Percentiles rank a stretch among this genome's conserved stretches.
These are phyloP conservation scores for Parotocinclus haroldoi DNA, from an alignment of 2,797 vertebrate species.

Conservation along the genomic window DNA sequence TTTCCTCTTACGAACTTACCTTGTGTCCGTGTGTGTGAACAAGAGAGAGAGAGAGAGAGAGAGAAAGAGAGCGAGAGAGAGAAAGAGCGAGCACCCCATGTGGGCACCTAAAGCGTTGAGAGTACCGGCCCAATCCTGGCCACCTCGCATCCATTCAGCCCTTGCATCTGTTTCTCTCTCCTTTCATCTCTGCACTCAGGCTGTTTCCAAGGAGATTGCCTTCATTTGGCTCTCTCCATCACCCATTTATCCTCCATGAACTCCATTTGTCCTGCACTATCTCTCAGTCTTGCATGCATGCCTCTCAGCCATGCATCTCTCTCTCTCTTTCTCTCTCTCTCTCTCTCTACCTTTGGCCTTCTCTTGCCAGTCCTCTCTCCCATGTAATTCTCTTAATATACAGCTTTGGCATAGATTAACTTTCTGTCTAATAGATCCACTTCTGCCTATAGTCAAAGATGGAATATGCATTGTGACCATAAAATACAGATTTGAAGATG, in stretches of 20 bases:
- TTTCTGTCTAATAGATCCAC: no score
- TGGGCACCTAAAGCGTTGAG: neutral
- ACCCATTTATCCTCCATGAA: slow-evolving; percentile 18
- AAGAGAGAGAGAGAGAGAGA: neutral
- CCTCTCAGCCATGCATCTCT: slow-evolving; percentile 14
- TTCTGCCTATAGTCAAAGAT: no score
- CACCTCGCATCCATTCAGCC: slow-evolving; percentile 16
- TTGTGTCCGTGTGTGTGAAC: neutral
- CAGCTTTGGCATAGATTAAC: no score
- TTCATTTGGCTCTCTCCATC: slow-evolving; percentile 27
- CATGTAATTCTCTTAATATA: no score
- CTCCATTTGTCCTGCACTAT: neutral
- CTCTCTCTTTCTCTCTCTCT: slow-evolving; percentile 5
- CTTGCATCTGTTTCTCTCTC: slow-evolving; percentile 2
- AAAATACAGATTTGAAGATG: no score
- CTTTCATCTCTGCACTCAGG: slow-evolving; percentile 44
- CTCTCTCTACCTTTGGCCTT: slow-evolving; percentile 2
- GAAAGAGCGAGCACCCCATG: no score
- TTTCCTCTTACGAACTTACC: no score
- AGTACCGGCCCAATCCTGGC: slow-evolving; percentile 5
- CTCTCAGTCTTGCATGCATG: slow-evolving; percentile 20
- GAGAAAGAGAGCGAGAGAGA: neutral
- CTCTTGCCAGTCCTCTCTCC: neutral
- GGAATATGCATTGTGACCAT: no score
- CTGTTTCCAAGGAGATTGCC: slow-evolving; percentile 44